Base-by-base conservation (phyloP, 2,113 vertebrate genomes). In the Cervus canadensis region DNA sequence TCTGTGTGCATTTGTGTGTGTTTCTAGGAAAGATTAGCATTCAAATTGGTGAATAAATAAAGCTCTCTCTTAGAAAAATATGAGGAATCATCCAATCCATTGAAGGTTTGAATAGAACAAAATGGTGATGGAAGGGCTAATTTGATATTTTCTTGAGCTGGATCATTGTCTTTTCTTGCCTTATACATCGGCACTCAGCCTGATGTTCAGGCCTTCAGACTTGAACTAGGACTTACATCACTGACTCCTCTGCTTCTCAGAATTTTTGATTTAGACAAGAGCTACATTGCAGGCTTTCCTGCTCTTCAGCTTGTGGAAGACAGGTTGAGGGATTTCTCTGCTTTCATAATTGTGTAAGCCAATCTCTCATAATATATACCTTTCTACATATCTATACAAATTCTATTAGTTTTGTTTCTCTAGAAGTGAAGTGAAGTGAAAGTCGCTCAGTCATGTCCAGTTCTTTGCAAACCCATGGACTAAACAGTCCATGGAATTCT, bases 391-490 rank as follows among this genome's bases (percentile, higher is more conserved):
- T 43, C 28, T 67, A 67, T 19, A 67, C 8, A 82, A 64, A 54
- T 92, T 6, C 7, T 67, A 33, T 43, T 30, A 8, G 3, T 67
- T 26, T 84, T 67, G 12, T 84, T 92, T 92, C 13, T 67, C 25
- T 62, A 54, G 28, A n/a, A 17, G 16, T 19, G 62, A 67, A 67
- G 30, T 64, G 62, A 64, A 64, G 16, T 64, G 62, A 64, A 21
- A 71, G 67, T 71, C 11, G 9, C 67, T 36, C n/a, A 36, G n/a
- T 23, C 17, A 12, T 36, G n/a, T 71, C n/a, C 19, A 71, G 2
- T 36, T 71, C 9, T 71, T 71, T 36, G 2, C 0, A 1, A 23
- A 16, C 9, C 8, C 4, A 36, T 11, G 9, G 36, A 36, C n/a
- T 71, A 71, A 9, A n/a, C 7, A n/a, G 16, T n/a, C 7, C 7